Conservation (phyloP, 2,113 vertebrate species). For the Sclerurus mexicanus region DNA sequence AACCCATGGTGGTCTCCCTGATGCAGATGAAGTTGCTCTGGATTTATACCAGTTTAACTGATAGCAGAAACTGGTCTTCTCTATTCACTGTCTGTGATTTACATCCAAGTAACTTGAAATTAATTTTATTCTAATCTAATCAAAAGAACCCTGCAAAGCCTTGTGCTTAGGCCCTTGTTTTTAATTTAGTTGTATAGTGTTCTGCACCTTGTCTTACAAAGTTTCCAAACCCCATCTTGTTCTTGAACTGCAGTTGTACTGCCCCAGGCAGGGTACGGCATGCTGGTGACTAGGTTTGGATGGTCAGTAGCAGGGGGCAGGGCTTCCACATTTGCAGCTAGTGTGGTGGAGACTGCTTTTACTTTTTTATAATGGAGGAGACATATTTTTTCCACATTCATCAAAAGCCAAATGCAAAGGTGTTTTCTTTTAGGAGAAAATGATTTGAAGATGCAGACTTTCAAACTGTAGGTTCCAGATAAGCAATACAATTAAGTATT, state of each 20-base stretch:
- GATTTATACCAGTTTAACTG: background rate
- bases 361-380: background rate
- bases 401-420: background rate
- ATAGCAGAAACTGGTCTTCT: background rate
- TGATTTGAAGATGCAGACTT: background rate
- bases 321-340: background rate
- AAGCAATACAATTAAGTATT: background rate
- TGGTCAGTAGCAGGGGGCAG: background rate
- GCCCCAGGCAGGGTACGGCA: background rate
- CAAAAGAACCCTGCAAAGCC: background rate
- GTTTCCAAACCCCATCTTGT: background rate
- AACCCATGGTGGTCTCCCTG: background rate
- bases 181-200: background rate
- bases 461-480: background rate
- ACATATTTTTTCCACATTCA: background rate
- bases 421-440: background rate
- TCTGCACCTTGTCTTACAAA: background rate
- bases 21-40: background rate
- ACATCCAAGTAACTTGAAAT: background rate
- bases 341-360: background rate
- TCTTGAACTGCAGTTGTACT: conserved; percentile 3
- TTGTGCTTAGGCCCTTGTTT: background rate
- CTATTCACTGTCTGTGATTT: background rate
- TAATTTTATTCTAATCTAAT: background rate
- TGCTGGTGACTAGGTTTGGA: background rate